Percentiles rank a stretch among this genome's conserved stretches.
phyloP scores from a whole-genome alignment of 2,888 invertebrate species.

The Alitta virens region DNA sequence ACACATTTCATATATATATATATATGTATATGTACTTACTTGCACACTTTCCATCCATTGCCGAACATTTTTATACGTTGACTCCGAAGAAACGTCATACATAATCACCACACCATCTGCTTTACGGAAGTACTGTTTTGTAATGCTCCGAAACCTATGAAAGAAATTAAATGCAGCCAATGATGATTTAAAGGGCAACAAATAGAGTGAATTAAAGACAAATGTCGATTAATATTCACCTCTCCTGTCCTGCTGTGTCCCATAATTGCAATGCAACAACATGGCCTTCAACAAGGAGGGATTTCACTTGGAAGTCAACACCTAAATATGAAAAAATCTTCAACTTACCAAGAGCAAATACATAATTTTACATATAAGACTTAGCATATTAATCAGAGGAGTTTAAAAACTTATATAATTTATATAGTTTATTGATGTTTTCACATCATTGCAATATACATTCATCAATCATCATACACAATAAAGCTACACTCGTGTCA shows the following conservation, averaged over 20 bases:
- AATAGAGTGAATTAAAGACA: background rate
- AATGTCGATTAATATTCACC: conserved; percentile 61
- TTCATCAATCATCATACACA: too few relatives aligned
- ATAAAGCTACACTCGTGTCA: too few relatives aligned
- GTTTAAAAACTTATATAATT: too few relatives aligned
- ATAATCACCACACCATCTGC: conserved; percentile 62
- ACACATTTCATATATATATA: too few relatives aligned
- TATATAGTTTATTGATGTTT: too few relatives aligned
- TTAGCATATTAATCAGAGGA: too few relatives aligned
- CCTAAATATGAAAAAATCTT: conserved; percentile 40
- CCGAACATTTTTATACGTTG: conserved; percentile 60
- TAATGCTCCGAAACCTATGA: conserved; percentile 62
- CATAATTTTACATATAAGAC: too few relatives aligned
- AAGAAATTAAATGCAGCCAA: conserved; percentile 8
- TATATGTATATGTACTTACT: conserved; percentile 35
- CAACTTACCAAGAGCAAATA: too few relatives aligned
- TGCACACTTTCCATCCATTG: conserved; percentile 59
- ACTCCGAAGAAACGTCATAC: conserved; percentile 62
- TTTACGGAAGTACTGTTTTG: conserved; percentile 63
- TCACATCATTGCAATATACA: too few relatives aligned
- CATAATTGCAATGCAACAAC: conserved; percentile 59
- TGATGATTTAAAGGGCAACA: background rate
- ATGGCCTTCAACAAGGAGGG: conserved; percentile 52
- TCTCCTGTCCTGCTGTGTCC: conserved; percentile 95
- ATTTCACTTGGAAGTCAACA: conserved; percentile 62